Evolutionary conservation across 2,797 vertebrate genomes (phyloP).

Genomic region (Cirrhinus molitorella): DNA sequence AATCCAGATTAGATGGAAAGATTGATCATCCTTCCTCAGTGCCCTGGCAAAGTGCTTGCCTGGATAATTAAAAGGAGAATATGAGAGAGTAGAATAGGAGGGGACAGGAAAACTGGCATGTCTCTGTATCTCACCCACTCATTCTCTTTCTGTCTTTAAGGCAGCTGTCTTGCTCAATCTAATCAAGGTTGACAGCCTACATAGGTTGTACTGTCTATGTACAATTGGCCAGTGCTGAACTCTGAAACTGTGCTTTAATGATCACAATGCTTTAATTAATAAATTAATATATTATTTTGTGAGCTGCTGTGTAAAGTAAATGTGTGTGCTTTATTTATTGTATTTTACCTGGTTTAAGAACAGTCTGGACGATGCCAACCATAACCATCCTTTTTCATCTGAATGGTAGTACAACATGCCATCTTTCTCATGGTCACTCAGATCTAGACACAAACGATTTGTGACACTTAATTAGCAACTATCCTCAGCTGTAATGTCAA

Average conservation of each 20-base stretch:
- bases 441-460: neutral
- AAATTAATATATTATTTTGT: neutral
- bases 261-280: neutral
- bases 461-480: neutral
- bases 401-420: neutral
- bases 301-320: too few species aligned
- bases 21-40: constrained; percentile 64
- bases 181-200: constrained; percentile 35
- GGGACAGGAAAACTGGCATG: constrained; percentile 19
- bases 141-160: constrained; percentile 35
- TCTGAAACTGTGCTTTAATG: neutral
- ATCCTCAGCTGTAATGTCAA: neutral
- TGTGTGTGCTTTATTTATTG: too few species aligned
- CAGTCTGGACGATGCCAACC: neutral
- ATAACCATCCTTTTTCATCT: neutral
- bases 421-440: neutral
- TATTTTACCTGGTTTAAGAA: neutral
- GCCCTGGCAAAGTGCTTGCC: constrained; percentile 61
- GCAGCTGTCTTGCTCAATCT: constrained; percentile 5
- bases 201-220: neutral
- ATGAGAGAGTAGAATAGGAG: constrained; percentile 25
- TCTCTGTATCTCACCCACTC: constrained; percentile 3
- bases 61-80: constrained; percentile 60
- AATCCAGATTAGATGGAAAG: constrained; percentile 65
- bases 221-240: neutral